These are phyloP conservation scores for Macrotus californicus DNA, from an alignment of 2,113 vertebrate genomes.

Conservation along the genomic window DNA sequence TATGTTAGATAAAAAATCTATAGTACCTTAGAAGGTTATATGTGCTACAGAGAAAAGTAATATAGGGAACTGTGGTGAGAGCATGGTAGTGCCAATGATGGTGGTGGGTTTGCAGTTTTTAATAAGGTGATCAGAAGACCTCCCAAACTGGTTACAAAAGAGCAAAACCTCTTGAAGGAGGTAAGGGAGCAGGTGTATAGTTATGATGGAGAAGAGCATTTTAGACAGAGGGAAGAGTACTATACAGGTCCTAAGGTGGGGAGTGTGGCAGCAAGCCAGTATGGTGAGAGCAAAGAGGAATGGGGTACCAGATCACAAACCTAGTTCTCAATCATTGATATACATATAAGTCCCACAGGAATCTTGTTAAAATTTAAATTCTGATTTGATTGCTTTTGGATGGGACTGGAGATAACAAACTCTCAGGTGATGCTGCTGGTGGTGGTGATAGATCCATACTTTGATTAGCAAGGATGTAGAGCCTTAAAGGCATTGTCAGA, in stretches of 20 bases:
- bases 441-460: not conserved
- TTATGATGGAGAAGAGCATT: not conserved
- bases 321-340: not conserved
- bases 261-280: not conserved
- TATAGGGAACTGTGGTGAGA: not conserved
- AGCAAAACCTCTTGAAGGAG: not conserved
- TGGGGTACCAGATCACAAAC: not conserved
- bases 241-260: not conserved
- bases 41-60: not conserved
- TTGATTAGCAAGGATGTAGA: not conserved
- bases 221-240: not conserved
- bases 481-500: not conserved
- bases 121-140: not conserved
- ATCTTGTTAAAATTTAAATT: not conserved
- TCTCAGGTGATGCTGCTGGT: not conserved
- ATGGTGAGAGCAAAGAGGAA: not conserved
- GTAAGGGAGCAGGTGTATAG: not conserved
- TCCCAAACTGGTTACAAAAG: not conserved
- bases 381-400: not conserved
- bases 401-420: not conserved
- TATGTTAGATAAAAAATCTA: not conserved
- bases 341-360: not conserved
- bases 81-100: not conserved
- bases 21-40: not conserved
- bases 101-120: not conserved